A percentile compares a stretch with the other conserved stretches of the same genome.
Evolutionary conservation across 2,888 invertebrate species (phyloP).

Genomic region (Eupeodes luniger): DNA sequence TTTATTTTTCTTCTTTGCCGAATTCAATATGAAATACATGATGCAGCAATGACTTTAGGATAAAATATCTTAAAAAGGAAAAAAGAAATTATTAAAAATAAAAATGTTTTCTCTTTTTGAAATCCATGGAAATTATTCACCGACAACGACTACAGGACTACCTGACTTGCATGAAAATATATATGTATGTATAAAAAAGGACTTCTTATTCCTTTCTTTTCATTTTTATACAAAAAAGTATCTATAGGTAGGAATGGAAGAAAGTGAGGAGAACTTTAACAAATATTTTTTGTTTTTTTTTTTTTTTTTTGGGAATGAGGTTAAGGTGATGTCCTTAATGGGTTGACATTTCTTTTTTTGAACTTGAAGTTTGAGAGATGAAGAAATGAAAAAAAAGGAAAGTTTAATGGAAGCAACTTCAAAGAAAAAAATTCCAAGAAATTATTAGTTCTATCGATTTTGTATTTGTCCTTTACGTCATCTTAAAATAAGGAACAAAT

Average conservation of each 20-base stretch:
- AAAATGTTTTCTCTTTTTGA: not conserved
- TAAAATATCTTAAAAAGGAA: not conserved
- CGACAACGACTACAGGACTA: not conserved
- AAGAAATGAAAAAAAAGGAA: not conserved
- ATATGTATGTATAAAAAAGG: not conserved
- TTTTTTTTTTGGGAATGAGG: not conserved
- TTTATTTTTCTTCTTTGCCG: not conserved
- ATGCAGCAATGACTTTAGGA: not conserved
- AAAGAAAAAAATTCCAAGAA: not conserved
- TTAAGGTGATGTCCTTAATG: slow-evolving; percentile 19
- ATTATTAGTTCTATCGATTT: slow-evolving; percentile 20
- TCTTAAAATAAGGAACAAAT: not conserved
- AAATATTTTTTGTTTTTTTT: not conserved
- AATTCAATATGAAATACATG: not conserved
- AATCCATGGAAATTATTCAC: slow-evolving; percentile 20
- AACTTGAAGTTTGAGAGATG: slow-evolving; percentile 20
- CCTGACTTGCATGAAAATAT: slow-evolving; percentile 15
- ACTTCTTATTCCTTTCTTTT: not conserved
- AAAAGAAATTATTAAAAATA: not conserved
- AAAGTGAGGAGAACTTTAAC: slow-evolving; percentile 8
- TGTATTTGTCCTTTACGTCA: not conserved
- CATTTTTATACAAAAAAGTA: not conserved
- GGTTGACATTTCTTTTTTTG: slow-evolving; percentile 21
- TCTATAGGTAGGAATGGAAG: not conserved
- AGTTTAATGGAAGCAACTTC: not conserved